These are phyloP conservation scores for Tridacna crocea DNA, from an alignment of 2,888 invertebrate genomes.

Conservation along the genomic window DNA sequence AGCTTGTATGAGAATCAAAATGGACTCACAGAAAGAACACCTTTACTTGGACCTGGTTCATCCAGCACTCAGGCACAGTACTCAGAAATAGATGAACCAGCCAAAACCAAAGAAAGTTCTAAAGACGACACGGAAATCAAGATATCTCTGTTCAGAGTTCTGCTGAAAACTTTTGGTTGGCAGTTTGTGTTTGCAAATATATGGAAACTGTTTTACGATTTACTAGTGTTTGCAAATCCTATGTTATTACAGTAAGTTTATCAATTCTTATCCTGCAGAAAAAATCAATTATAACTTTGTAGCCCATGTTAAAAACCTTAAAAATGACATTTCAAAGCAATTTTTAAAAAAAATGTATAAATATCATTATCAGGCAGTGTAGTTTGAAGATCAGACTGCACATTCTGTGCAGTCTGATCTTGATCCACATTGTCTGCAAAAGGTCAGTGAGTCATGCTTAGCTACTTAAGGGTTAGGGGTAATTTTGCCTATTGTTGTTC, in stretches of 20 bases:
- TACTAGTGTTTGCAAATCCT: conserved; percentile 69
- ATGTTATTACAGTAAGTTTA: conserved; percentile 42
- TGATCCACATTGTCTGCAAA: too few species aligned
- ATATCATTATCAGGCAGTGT: too few species aligned
- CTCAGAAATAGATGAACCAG: not conserved
- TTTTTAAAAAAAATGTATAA: too few species aligned
- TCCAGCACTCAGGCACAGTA: conserved; percentile 22
- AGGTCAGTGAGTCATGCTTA: too few species aligned
- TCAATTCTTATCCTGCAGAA: too few species aligned
- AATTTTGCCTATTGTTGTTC: too few species aligned
- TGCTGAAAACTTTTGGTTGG: conserved; percentile 75
- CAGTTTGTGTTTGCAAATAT: conserved; percentile 72
- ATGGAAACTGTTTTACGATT: conserved; percentile 76
- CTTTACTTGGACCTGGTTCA: conserved; percentile 45
- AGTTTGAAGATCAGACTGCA: too few species aligned
- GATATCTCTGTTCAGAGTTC: conserved; percentile 68
- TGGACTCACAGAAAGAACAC: conserved; percentile 58
- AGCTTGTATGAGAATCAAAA: conserved; percentile 8
- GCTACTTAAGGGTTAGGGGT: too few species aligned
- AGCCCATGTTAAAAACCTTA: too few species aligned
- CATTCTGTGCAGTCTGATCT: too few species aligned
- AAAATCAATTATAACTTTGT: too few species aligned
- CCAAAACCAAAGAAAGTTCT: conserved; percentile 34
- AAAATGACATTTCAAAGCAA: too few species aligned
- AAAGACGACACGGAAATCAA: conserved; percentile 34